These are phyloP conservation scores for Pipa parva DNA, from an alignment of 2,113 vertebrate genomes.

Conservation along the genomic window DNA sequence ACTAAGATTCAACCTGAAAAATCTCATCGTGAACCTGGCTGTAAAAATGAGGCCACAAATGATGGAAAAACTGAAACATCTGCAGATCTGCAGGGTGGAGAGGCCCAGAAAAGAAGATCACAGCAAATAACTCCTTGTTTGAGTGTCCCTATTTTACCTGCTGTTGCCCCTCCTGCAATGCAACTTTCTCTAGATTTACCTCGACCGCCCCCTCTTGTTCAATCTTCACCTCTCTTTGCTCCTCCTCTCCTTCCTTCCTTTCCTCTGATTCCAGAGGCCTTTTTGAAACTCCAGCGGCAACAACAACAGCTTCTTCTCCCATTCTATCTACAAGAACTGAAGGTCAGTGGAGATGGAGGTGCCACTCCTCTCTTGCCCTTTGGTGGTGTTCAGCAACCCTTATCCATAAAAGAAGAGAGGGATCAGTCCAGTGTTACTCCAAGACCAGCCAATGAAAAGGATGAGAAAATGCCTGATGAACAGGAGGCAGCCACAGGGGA, in stretches of 20 bases:
- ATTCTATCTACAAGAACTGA: slow-evolving; percentile 62
- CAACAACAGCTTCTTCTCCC: slow-evolving; percentile 62
- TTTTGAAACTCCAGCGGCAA: slow-evolving; percentile 58
- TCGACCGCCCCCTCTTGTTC: slow-evolving; percentile 45
- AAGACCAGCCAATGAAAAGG: slow-evolving; percentile 24
- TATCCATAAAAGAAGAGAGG: slow-evolving; percentile 19
- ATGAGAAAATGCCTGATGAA: slow-evolving; percentile 9
- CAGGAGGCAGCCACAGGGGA: slow-evolving; percentile 30
- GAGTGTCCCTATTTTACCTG: slow-evolving; percentile 25
- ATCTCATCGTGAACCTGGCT: slow-evolving; percentile 36
- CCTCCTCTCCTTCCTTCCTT: slow-evolving; percentile 56
- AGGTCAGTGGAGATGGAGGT: slow-evolving; percentile 55
- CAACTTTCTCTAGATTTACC: slow-evolving; percentile 55
- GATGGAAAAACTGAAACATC: slow-evolving; percentile 18
- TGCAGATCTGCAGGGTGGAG: slow-evolving; percentile 5
- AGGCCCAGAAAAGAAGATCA: slow-evolving; percentile 16
- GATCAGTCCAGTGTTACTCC: slow-evolving; percentile 27
- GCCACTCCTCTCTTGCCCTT: slow-evolving; percentile 51
- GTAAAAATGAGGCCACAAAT: slow-evolving; percentile 46
- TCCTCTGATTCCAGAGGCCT: slow-evolving; percentile 56
- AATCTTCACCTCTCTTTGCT: slow-evolving; percentile 51
- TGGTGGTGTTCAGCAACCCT: slow-evolving; percentile 21
- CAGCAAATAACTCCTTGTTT: slow-evolving; percentile 19
- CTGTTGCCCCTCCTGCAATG: slow-evolving; percentile 46
- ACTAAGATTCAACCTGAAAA: slow-evolving; percentile 43